These are phyloP conservation scores for Spondyliosoma cantharus DNA, from an alignment of 2,797 vertebrate species.

Conservation along the genomic window DNA sequence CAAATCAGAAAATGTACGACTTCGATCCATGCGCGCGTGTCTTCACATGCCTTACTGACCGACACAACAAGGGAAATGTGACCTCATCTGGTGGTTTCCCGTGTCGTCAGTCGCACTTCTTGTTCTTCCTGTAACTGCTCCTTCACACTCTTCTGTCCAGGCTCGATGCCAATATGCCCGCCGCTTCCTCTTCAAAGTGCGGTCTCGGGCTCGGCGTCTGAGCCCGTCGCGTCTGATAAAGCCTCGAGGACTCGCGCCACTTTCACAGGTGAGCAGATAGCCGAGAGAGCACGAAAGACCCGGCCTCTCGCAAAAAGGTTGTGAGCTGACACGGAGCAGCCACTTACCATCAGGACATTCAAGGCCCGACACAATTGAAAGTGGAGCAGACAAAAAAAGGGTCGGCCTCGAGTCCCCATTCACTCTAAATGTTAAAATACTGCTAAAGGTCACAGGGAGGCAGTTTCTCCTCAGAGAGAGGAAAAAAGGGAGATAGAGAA, in stretches of 20 bases:
- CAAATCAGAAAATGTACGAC: not conserved
- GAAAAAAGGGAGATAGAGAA: not conserved
- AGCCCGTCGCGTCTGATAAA: constrained; percentile 30
- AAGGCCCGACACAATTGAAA: constrained; percentile 26
- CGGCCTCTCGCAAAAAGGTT: constrained; percentile 31
- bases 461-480: constrained; percentile 18
- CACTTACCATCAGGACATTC: constrained; percentile 32
- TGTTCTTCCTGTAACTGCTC: not conserved
- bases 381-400: constrained; percentile 11
- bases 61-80: not conserved
- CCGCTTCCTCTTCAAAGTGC: not conserved
- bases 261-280: constrained; percentile 45
- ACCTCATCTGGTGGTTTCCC: constrained; percentile 14
- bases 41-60: not conserved
- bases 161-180: not conserved
- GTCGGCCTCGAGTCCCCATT: constrained; percentile 15
- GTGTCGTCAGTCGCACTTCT: not conserved
- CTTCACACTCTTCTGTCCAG: not conserved
- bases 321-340: constrained; percentile 18
- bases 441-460: constrained; percentile 48
- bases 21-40: not conserved
- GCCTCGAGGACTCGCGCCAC: constrained; percentile 17
- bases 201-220: constrained; percentile 8
- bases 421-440: constrained; percentile 57
- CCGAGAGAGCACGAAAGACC: constrained; percentile 25